These are phyloP conservation scores for Hipposideros larvatus DNA, from an alignment of 2,797 vertebrate genomes.

Conservation along the genomic window DNA sequence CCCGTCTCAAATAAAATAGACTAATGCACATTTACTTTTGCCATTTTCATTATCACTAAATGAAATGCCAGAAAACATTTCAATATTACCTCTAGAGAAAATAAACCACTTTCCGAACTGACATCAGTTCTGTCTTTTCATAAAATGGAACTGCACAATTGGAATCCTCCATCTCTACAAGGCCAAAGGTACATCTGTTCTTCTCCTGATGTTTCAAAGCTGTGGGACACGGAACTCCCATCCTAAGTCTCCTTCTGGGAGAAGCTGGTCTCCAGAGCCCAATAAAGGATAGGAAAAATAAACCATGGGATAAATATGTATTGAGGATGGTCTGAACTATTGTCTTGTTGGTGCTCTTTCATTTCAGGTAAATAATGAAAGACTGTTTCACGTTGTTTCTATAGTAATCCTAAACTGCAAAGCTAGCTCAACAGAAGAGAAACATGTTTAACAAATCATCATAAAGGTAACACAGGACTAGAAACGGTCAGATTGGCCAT, in stretches of 20 bases:
- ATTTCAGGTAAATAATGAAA: neutral
- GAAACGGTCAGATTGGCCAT: neutral
- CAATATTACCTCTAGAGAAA: slow-evolving; percentile 83
- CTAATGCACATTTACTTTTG: slow-evolving; percentile 85
- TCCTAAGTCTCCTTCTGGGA: neutral
- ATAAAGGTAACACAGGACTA: neutral
- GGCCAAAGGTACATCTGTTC: slow-evolving; percentile 73
- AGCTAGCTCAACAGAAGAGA: neutral
- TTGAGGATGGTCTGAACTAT: neutral
- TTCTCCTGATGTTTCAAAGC: slow-evolving; percentile 66
- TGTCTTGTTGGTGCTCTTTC: neutral
- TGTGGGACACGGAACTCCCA: slow-evolving; percentile 41
- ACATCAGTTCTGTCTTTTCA: slow-evolving; percentile 82
- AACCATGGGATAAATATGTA: neutral
- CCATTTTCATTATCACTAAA: slow-evolving; percentile 86
- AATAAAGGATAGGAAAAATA: neutral
- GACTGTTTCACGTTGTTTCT: neutral
- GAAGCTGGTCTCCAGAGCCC: neutral
- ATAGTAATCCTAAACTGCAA: neutral
- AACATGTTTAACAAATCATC: neutral
- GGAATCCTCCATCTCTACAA: slow-evolving; percentile 71
- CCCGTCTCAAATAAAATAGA: slow-evolving; percentile 86
- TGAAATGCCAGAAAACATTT: slow-evolving; percentile 83
- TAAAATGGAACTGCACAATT: slow-evolving; percentile 82
- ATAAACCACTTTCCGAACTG: slow-evolving; percentile 84